These are phyloP conservation scores for Cercocebus atys DNA, from an alignment of 2,113 vertebrate species.

Conservation along the genomic window DNA sequence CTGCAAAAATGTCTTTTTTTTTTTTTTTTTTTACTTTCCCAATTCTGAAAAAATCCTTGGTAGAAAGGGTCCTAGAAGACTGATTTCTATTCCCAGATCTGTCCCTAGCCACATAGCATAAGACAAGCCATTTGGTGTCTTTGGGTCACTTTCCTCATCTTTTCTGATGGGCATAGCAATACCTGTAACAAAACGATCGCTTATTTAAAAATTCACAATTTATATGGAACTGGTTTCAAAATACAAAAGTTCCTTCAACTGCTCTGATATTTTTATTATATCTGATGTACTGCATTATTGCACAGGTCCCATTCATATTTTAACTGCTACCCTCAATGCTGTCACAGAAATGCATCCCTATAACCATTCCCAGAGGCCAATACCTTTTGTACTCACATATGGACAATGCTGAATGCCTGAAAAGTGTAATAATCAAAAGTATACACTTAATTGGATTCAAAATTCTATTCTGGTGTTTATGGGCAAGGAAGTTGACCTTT, in stretches of 20 bases:
- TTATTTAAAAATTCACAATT: background rate
- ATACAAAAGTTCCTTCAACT: background rate
- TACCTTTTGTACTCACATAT: background rate
- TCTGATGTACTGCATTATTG: background rate
- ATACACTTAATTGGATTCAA: background rate
- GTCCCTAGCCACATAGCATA: background rate
- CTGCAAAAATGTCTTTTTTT: background rate
- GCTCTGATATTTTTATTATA: background rate
- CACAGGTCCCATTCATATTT: background rate
- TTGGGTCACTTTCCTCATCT: background rate
- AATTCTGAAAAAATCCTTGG: background rate
- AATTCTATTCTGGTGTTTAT: background rate
- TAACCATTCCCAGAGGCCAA: background rate
- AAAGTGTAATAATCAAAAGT: background rate
- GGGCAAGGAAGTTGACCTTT: background rate
- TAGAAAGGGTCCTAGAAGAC: background rate
- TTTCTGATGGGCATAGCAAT: background rate
- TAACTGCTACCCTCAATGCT: background rate
- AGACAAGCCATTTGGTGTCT: background rate
- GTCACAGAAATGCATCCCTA: background rate
- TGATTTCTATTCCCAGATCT: background rate
- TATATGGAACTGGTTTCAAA: constrained; percentile 1
- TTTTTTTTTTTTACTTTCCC: background rate
- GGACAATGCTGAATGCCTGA: background rate
- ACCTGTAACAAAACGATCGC: background rate